Evolutionary conservation across 1,140 invertebrate genomes (phyloP), one percentile per base, ranked within the genome.

Genomic region (Antheraea pernyi): DNA sequence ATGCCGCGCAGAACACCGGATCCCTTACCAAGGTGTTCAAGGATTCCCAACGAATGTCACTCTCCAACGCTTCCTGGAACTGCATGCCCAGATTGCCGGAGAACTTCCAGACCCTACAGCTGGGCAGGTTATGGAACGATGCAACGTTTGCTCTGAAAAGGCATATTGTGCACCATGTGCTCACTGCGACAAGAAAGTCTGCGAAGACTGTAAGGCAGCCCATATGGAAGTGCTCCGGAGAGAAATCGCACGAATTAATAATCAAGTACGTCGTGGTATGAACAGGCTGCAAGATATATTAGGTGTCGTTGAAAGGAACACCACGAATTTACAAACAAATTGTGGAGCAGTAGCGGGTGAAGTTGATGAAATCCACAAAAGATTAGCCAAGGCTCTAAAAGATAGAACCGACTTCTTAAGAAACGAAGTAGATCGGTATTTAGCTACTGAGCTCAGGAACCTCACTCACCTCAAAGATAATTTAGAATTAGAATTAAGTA

Each of bases 31-130:
- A 93, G 98, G 98, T 39, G 97, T 99, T 18, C 97, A 98, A 92
- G 97, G 97, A 19, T 99, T 98, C 90, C 98, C 98, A 58, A 99
- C 97, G 76, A 99, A 99, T 92, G 98, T 99, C 6, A 99, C 98
- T 37, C 94, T 99, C 30, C 97, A 98, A 91, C 94, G 98, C 63
- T 99, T 99, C 92, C 93, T 99, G 70, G 98, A 99, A 88, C 94
- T 99, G 59, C 98, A 98, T 85, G 97, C 98, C 88, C 97, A 98
- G 92, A 98, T 98, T 71, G 98, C 97, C 36, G 97, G 97, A 71
- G 97, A 98, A 90, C 92, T 97, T 71, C 97, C 97, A 60, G 97
- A 98, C 92, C 97, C 97, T 59, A 97, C 96, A 63, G 96, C 89
- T 80, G 94, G 94, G 67, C 96, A 97, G 90, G 94, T 96, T 39